phyloP scores from a whole-genome alignment of 2,797 vertebrate genomes.

The Mastacembelus armatus region DNA sequence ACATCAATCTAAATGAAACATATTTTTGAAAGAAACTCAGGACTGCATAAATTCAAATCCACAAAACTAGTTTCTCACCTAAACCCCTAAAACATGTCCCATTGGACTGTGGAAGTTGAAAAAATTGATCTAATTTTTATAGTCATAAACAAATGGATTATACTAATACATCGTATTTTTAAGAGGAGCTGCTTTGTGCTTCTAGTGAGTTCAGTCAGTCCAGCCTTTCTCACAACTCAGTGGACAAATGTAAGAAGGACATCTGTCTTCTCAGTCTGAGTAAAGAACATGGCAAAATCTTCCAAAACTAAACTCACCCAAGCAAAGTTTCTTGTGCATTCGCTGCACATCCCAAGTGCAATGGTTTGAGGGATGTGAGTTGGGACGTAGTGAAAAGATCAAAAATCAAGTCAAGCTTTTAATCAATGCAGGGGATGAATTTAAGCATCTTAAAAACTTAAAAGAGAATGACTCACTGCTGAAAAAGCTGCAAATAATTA shows the following conservation, averaged over 20 bases:
- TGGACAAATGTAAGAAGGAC: background rate
- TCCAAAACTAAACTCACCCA: background rate
- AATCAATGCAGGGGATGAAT: background rate
- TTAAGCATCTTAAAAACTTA: slow-evolving; percentile 13
- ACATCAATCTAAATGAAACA: background rate
- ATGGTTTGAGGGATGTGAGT: slow-evolving; percentile 5
- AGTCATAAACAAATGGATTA: background rate
- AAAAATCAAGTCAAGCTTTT: slow-evolving; percentile 16
- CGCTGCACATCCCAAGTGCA: background rate
- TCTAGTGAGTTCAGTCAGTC: background rate
- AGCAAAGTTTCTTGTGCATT: background rate
- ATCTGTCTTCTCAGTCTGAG: background rate
- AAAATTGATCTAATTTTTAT: background rate
- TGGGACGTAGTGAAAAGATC: slow-evolving; percentile 19
- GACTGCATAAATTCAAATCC: no score
- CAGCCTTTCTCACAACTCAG: background rate
- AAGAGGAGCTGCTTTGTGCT: background rate
- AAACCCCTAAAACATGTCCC: background rate
- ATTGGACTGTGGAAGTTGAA: background rate
- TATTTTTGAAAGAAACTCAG: no score
- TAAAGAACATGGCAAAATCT: background rate
- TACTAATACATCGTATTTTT: background rate
- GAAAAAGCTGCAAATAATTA: slow-evolving; percentile 36
- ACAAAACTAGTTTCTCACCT: no score
- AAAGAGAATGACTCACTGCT: slow-evolving; percentile 18